Evolutionary conservation across 2,113 vertebrate genomes (phyloP).

Genomic region (Caloenas nicobarica): DNA sequence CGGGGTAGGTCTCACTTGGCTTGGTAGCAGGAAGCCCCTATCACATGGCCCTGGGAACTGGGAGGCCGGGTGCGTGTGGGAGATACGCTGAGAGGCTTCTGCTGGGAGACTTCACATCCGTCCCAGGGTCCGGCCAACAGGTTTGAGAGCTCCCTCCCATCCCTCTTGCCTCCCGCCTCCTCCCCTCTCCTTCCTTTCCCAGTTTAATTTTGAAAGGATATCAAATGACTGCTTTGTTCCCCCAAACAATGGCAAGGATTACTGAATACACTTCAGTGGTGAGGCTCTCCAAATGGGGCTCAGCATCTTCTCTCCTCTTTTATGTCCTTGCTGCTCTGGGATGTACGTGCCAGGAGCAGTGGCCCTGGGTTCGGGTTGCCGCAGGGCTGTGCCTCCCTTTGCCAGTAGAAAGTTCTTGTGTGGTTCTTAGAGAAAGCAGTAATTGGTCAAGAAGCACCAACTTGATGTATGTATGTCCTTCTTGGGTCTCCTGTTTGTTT

Average conservation of each 20-base stretch:
- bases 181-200: constrained; percentile 36
- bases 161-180: neutral
- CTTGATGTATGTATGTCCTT: neutral
- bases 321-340: neutral
- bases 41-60: constrained; percentile 70
- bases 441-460: neutral
- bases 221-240: constrained; percentile 49
- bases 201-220: neutral
- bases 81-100: neutral
- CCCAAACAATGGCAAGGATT: constrained; percentile 20
- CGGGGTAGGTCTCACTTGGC: constrained; percentile 45
- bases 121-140: constrained; percentile 22
- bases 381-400: accelerated
- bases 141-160: constrained; percentile 10
- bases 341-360: accelerated
- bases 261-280: neutral
- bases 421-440: neutral
- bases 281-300: neutral
- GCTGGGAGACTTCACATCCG: constrained; percentile 50
- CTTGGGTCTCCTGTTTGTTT: neutral
- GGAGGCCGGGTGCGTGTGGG: constrained; percentile 11
- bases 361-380: neutral
- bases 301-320: neutral
- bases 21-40: constrained; percentile 60
- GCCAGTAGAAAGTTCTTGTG: neutral